Evolutionary conservation across 2,113 vertebrate genomes (phyloP), one percentile per base, ranked within the genome.

Genomic region (Amphiprion percula): DNA sequence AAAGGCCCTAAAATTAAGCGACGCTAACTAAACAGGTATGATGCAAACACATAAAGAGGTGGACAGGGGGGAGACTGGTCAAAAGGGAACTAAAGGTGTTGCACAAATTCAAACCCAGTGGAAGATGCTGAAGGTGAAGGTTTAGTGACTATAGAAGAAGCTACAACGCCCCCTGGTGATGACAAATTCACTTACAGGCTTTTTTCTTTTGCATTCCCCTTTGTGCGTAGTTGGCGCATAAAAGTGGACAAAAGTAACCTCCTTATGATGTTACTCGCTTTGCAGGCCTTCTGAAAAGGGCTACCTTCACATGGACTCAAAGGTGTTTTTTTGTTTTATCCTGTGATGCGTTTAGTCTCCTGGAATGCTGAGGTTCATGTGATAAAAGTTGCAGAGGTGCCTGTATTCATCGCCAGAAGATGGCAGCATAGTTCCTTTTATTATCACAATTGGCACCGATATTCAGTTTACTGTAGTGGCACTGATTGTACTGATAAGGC

Each of bases 401-500:
- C 4, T 67, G 8, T n/a, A 1, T 55, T 46, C 1, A 2, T n/a
- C 9, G 14, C 89, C 92, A 74, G 81, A 68, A 82, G 91, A 69
- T 89, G 88, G 91, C 84, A 80, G 83, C 77, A 90, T 7, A 79
- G 66, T 68, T 79, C 49, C 55, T 82, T 63, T 68, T 81, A 77
- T 78, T 16, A 61, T 21, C 15, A 12, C n/a, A 39, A 2, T 2
- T 14, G 4, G 1, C 4, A 10, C 14, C 12, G 8, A 44, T 11
- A 8, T 24, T 37, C 19, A 59, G 5, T 19, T 52, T n/a, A 28
- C 37, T 30, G 1, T 37, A 21, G 12, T 16, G 9, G 2, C n/a
- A 28, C 21, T 53, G 2, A 4, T 16, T 65, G 17, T 47, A 2
- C 33, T 24, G 10, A 47, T 63, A 49, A 72, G 33, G 33, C 50